Evolutionary conservation across 2,888 invertebrate species (phyloP).

Genomic region (Vanessa cardui): DNA sequence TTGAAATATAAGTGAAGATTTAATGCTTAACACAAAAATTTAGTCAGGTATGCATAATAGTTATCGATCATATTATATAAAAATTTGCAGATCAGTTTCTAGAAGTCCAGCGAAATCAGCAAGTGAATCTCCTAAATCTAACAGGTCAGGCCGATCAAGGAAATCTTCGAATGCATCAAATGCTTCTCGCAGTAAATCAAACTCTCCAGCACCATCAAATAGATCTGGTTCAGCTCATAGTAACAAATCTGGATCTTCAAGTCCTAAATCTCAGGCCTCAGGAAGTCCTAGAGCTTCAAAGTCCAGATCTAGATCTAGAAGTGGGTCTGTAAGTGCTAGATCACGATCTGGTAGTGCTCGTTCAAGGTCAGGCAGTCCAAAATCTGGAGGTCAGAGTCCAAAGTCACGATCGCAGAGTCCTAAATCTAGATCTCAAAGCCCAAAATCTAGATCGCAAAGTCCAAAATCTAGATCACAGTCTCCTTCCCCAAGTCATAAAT

Average conservation of each 20-base stretch:
- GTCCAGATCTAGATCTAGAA: conserved; percentile 63
- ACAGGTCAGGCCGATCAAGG: conserved; percentile 59
- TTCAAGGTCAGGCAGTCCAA: conserved; percentile 60
- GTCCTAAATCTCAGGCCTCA: conserved; percentile 71
- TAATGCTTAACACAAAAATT: no score
- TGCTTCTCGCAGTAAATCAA: conserved; percentile 72
- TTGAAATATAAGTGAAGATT: no score
- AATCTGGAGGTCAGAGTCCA: conserved; percentile 57
- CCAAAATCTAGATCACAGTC: conserved; percentile 52
- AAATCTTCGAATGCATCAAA: conserved; percentile 68
- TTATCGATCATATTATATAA: no score
- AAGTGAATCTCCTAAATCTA: conserved; percentile 74
- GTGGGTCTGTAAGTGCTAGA: conserved; percentile 58
- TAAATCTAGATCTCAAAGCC: conserved; percentile 54
- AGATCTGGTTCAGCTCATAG: conserved; percentile 74
- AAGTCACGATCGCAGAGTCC: conserved; percentile 60
- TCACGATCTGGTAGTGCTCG: conserved; percentile 52
- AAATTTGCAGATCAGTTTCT: conserved; percentile 66
- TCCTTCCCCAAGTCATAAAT: conserved; percentile 53
- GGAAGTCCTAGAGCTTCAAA: conserved; percentile 65
- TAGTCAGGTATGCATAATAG: no score
- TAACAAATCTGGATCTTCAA: conserved; percentile 74
- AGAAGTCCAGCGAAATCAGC: conserved; percentile 69
- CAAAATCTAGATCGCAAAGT: conserved; percentile 56
- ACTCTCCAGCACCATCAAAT: conserved; percentile 69